Evolutionary conservation across 2,113 vertebrate genomes (phyloP), one percentile per base, ranked within the genome.

Genomic region (Microcebus jonahi): DNA sequence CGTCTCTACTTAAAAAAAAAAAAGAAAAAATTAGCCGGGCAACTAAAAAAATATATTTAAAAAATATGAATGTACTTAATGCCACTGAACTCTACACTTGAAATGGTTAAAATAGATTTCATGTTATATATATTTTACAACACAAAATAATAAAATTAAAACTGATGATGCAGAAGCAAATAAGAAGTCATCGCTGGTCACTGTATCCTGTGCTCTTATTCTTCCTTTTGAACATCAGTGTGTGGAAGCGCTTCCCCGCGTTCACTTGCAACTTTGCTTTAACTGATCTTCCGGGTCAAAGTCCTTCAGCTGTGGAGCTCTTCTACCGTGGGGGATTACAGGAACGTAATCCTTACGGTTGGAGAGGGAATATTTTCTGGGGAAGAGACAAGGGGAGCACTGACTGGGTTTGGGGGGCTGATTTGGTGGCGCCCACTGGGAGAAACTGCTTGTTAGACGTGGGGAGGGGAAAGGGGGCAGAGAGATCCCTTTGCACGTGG

Each of bases 161-260:
- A 48, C 14, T 8, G 75, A 12, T 57, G 45, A 53, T 34, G 8
- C 6, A 68, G 7, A 25, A 73, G 31, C 50, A 73, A 31, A 63
- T 42, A n/a, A 42, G 57, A 65, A 68, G 10, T 20, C 73, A 18
- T 3, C 2, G 34, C 45, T 31, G 45, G 34, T 17, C 36, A 10
- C 71, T 48, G 36, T 53, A 15, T 31, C n/a, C 21, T 42, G 31
- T 70, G 15, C 59, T 85, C 65, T 39, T 48, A 18, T 25, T 68
- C 42, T 50, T 10, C 10, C 25, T 5, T 3, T 5, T 3, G 31
- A 42, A 15, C 18, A 2, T 29, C 42, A 68, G 31, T 3, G 0
- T 3, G 57, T 2, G 18, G 48, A 91, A 68, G 42, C 39, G 18
- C 68, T 63, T 39, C 45, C 0, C 0, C 1, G 39, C 4, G 5